These are phyloP conservation scores for Leucopternis melanops DNA, from an alignment of 2,113 vertebrate species.

Conservation along the genomic window DNA sequence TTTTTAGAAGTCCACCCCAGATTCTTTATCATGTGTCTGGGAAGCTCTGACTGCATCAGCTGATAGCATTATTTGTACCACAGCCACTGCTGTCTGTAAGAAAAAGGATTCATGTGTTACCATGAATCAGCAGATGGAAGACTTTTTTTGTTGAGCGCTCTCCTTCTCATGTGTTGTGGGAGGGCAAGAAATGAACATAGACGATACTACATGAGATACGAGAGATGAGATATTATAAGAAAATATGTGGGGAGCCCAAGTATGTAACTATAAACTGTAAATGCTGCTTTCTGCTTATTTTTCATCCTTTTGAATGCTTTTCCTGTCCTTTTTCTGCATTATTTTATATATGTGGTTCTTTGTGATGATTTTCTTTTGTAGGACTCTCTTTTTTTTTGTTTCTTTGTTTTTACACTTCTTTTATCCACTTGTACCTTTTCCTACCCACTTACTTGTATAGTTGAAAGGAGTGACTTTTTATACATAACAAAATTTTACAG, in stretches of 20 bases:
- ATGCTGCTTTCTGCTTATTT: neutral
- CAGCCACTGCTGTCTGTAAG: neutral
- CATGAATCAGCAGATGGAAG: conserved; percentile 48
- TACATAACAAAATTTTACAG: neutral
- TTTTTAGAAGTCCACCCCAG: neutral
- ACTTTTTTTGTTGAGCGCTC: neutral
- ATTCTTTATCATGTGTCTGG: neutral
- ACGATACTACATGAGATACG: neutral
- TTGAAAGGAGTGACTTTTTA: neutral
- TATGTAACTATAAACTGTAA: neutral
- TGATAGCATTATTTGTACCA: neutral
- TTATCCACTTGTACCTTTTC: neutral
- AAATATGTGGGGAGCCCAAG: neutral
- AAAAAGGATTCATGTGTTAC: neutral
- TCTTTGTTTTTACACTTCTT: neutral
- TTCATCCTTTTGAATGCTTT: neutral
- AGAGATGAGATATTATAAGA: neutral
- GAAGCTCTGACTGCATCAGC: neutral
- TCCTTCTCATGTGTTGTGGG: neutral
- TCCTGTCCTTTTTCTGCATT: neutral
- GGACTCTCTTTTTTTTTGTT: neutral
- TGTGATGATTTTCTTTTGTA: neutral
- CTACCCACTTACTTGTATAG: neutral
- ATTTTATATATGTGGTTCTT: neutral
- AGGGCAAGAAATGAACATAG: conserved; percentile 26